These are phyloP conservation scores for Onychomys torridus DNA, from an alignment of 2,797 vertebrate species.

Conservation along the genomic window DNA sequence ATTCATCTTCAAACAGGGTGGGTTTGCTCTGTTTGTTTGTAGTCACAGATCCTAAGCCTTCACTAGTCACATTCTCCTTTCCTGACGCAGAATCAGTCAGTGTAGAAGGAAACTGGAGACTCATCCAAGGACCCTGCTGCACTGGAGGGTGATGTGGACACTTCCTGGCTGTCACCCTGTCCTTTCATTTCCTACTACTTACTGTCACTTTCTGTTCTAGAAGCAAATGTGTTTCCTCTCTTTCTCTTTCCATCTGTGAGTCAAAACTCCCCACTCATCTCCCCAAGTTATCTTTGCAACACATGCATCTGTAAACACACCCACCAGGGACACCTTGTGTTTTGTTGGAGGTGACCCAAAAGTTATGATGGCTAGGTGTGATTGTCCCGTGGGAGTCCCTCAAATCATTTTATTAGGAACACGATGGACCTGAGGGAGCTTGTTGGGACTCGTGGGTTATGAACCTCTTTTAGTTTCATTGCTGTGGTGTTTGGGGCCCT, in stretches of 20 bases:
- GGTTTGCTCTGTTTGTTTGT: background rate
- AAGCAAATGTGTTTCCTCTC: background rate
- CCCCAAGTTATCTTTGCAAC: slow-evolving; percentile 42
- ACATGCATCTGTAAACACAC: slow-evolving; percentile 36
- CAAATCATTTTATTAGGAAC: slow-evolving; percentile 71
- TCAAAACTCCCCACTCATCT: slow-evolving; percentile 56
- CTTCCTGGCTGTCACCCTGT: background rate
- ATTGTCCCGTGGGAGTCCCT: slow-evolving; percentile 51
- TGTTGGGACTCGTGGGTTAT: slow-evolving; percentile 67
- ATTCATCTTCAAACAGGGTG: background rate
- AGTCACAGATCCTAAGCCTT: background rate
- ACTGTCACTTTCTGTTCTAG: background rate
- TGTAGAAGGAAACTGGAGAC: background rate
- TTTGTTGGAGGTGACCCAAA: slow-evolving; percentile 38
- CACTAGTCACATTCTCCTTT: background rate
- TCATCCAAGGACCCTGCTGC: background rate
- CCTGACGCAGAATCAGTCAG: background rate
- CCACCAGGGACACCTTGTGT: slow-evolving; percentile 41
- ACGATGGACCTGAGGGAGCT: slow-evolving; percentile 28
- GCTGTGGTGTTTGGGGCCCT: slow-evolving; percentile 64
- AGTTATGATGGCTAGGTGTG: slow-evolving; percentile 60
- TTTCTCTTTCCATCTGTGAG: slow-evolving; percentile 53
- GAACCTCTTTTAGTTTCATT: slow-evolving; percentile 63
- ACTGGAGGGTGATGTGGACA: background rate
- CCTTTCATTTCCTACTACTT: background rate